Conservation (phyloP, 2,113 vertebrate genomes). For the Pollimyrus isidori region DNA sequence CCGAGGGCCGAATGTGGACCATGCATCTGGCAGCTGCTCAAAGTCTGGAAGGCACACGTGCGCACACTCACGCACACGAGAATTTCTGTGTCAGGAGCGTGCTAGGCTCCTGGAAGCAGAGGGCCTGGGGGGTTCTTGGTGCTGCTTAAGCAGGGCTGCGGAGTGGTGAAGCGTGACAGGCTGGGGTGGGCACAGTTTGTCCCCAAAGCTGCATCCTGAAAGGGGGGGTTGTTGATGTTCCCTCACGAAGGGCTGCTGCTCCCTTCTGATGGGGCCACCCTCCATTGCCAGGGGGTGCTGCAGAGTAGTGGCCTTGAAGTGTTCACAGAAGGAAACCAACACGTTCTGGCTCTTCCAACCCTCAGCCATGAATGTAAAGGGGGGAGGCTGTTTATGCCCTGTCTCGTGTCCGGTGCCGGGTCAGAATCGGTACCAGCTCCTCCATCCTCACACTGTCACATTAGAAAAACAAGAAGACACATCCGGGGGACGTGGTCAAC, state of each 20-base stretch:
- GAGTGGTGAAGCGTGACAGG: background rate
- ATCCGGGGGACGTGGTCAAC: conserved; percentile 46
- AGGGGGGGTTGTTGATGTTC: conserved; percentile 45
- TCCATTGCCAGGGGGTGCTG: conserved; percentile 34
- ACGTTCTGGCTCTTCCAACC: background rate
- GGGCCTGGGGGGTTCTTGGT: background rate
- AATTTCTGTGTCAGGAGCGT: background rate
- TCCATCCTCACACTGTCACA: conserved; percentile 23
- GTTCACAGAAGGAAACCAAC: conserved; percentile 44
- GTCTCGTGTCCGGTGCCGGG: conserved; percentile 21
- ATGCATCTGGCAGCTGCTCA: background rate
- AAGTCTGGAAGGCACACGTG: background rate
- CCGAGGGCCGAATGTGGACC: background rate
- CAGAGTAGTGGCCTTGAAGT: conserved; percentile 37
- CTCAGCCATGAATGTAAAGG: background rate
- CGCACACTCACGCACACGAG: background rate
- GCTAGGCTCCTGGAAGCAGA: background rate
- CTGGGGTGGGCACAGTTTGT: conserved; percentile 34
- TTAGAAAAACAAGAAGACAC: conserved; percentile 39
- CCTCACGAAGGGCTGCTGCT: conserved; percentile 37
- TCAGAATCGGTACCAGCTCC: background rate
- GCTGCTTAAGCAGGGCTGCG: background rate
- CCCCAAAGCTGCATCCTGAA: conserved; percentile 52
- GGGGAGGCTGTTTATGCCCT: conserved; percentile 8
- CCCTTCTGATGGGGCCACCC: conserved; percentile 51